Evolutionary conservation across 2,113 vertebrate genomes (phyloP).

Genomic region (Natator depressus): DNA sequence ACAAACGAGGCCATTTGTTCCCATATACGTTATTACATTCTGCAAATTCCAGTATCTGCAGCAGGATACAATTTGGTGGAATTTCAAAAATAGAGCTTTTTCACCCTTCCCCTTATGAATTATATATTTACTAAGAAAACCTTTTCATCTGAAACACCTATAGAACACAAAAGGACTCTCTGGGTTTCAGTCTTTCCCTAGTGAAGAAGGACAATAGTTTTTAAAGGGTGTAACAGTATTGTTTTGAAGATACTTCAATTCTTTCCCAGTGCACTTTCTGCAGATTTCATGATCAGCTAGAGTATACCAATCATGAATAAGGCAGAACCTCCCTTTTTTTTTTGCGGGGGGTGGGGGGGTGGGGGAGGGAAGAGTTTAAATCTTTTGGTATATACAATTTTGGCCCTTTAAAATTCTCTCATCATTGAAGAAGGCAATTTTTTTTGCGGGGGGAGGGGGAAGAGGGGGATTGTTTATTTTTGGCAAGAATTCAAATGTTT

Average conservation of each 20-base stretch:
- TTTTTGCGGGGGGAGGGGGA: not conserved
- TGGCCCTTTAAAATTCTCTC: not conserved
- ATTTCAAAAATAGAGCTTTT: not conserved
- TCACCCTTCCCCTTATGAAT: not conserved
- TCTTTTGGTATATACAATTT: not conserved
- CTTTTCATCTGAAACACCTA: not conserved
- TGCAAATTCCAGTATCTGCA: rapidly evolving
- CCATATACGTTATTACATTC: not conserved
- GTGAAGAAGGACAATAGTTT: not conserved
- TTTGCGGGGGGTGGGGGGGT: too few relatives aligned
- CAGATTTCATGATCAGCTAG: not conserved
- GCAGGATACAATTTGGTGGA: not conserved
- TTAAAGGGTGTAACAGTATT: not conserved
- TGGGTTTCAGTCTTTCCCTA: not conserved
- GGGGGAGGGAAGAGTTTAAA: too few relatives aligned
- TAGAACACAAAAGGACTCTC: not conserved
- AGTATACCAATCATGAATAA: not conserved
- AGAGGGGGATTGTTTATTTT: not conserved
- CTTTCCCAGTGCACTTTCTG: not conserved
- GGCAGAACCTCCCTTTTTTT: not conserved
- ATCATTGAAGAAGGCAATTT: not conserved
- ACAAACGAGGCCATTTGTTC: not conserved
- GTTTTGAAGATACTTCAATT: not conserved
- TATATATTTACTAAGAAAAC: not conserved
- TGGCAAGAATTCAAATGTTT: not conserved